A percentile compares a stretch with the other conserved stretches of the same genome.
phyloP scores from a whole-genome alignment of 2,888 invertebrate genomes.

The Cartodere bifasciata region DNA sequence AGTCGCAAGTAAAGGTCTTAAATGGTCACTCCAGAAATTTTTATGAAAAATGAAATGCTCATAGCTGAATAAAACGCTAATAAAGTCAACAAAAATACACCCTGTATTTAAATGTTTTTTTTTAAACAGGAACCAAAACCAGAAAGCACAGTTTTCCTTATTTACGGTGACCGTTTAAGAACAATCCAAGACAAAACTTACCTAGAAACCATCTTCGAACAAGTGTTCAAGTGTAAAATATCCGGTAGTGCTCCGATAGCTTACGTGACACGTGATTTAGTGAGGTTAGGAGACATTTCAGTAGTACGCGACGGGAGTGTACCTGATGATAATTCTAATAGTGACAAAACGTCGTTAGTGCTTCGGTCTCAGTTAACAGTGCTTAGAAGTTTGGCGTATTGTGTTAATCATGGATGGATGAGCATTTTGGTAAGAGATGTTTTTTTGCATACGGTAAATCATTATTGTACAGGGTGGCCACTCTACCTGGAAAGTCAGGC shows the following conservation, averaged over 20 bases:
- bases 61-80: no score
- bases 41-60: no score
- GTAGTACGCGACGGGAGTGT: conserved; percentile 21
- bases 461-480: background rate
- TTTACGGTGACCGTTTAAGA: conserved; percentile 83
- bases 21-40: no score
- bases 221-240: conserved; percentile 38
- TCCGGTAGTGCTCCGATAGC: conserved; percentile 45
- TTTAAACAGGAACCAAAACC: no score
- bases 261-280: conserved; percentile 42
- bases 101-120: no score
- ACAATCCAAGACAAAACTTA: conserved; percentile 60
- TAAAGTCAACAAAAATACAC: no score
- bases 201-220: conserved; percentile 41
- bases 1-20: no score
- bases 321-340: conserved; percentile 1
- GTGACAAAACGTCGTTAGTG: conserved; percentile 33
- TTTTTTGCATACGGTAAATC: background rate
- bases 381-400: conserved; percentile 71
- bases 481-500: background rate
- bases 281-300: conserved; percentile 56
- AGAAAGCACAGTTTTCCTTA: conserved; percentile 49
- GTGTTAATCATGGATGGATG: conserved; percentile 87
- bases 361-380: conserved; percentile 47
- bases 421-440: conserved; percentile 60